Evolutionary conservation across 1,140 invertebrate genomes (phyloP), one percentile per base, ranked within the genome.

Genomic region (Philaenus spumarius): DNA sequence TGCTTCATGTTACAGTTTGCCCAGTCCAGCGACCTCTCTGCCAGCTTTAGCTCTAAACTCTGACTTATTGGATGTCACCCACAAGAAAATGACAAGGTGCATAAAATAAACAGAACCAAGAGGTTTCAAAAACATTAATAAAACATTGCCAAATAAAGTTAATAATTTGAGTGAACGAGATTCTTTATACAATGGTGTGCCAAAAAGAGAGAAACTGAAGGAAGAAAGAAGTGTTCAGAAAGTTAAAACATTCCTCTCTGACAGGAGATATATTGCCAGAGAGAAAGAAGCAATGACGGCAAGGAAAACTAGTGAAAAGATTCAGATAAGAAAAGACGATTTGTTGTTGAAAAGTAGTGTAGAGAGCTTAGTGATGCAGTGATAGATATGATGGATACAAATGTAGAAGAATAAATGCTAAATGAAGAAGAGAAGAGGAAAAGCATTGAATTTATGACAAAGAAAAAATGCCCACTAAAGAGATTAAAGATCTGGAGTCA

Each of bases 401-500:
- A 62, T 39, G 24, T 45, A 26, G 60, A 66, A 61, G 60, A 51
- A 48, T 15, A 60, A 47, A 55, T 42, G 15, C 47, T 60, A 15
- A 55, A 61, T 52, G 62, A 66, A 57, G 64, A 66, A 51, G 56
- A 62, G 7, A 45, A 62, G 15, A 55, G 60, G 15, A 64, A 64
- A 48, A 62, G 62, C 30, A 69, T 80, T 71, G 72, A 90, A 65
- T 93, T 56, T 81, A 85, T 60, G 84, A 89, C 48, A 88, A 91
- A 66, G 88, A 92, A 71, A 87, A 87, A 60, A 77, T 81, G 1
- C 66, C 92, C n/a, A 87, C 87, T 62, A 81, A 85, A 48, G 87
- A 93, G 71, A 90, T 90, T 59, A 75, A 82, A 50, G 87, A 92
- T 68, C 75, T 85, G 52, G 82, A 92, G 69, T 87, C 82, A 22